Conservation (phyloP, 2,797 vertebrate genomes). For the Yasuhikotakia modesta region DNA sequence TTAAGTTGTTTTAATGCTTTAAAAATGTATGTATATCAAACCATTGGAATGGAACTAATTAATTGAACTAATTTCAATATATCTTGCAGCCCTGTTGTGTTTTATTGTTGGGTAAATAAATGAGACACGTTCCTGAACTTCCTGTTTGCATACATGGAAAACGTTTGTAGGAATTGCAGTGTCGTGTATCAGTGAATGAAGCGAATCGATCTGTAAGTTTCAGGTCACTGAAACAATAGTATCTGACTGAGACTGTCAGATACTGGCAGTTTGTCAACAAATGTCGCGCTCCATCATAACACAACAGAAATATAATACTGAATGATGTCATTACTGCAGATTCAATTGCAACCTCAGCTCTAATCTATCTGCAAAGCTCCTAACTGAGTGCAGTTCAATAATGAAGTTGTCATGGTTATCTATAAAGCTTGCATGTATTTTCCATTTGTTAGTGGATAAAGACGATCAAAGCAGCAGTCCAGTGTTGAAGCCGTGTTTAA, state of each 20-base stretch:
- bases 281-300: conserved; percentile 15
- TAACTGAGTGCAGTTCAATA: conserved; percentile 21
- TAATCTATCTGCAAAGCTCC: conserved; percentile 20
- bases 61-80: too few species aligned
- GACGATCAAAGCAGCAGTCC: neutral
- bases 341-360: conserved; percentile 2
- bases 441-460: conserved; percentile 8
- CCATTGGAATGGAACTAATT: too few species aligned
- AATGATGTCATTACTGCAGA: conserved; percentile 8
- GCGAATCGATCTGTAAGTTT: conserved; percentile 8
- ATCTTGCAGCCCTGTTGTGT: neutral
- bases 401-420: conserved; percentile 13
- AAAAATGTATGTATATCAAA: too few species aligned
- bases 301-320: neutral
- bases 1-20: too few species aligned
- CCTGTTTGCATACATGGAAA: neutral
- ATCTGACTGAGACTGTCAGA: neutral
- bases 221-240: conserved; percentile 26
- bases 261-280: conserved; percentile 13
- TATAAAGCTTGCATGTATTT: conserved; percentile 24
- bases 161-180: conserved; percentile 22
- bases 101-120: neutral
- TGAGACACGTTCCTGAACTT: neutral
- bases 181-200: conserved; percentile 21
- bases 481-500: conserved; percentile 14